Conservation (phyloP, 2,113 vertebrate genomes). For the Pachyramphus minor region DNA sequence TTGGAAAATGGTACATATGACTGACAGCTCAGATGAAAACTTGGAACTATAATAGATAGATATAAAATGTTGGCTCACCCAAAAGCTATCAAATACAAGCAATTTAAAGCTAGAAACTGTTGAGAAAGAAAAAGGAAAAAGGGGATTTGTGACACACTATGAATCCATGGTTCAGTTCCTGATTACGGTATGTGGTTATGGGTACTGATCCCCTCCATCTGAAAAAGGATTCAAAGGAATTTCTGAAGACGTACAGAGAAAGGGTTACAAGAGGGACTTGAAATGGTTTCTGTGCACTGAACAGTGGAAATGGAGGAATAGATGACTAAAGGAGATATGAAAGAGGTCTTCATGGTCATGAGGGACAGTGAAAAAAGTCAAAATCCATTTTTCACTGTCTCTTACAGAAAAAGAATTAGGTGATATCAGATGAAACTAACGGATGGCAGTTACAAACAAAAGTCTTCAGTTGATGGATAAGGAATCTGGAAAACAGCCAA, state of each 20-base stretch:
- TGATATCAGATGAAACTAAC: background rate
- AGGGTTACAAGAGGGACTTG: background rate
- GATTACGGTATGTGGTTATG: background rate
- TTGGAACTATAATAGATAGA: background rate
- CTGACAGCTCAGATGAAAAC: background rate
- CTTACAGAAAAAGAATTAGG: background rate
- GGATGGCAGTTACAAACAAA: background rate
- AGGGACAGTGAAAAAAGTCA: background rate
- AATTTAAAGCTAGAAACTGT: background rate
- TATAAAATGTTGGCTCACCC: background rate
- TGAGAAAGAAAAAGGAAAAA: background rate
- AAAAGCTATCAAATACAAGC: background rate
- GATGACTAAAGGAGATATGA: background rate
- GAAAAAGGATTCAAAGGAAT: background rate
- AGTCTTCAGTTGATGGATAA: background rate
- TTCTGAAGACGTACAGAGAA: background rate
- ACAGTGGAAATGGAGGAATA: conserved; percentile 1
- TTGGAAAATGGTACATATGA: background rate
- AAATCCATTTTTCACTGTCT: background rate
- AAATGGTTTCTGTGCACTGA: background rate
- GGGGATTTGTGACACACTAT: background rate
- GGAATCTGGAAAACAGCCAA: background rate
- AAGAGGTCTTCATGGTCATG: background rate
- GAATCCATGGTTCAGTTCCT: background rate
- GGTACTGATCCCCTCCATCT: background rate